Conservation (phyloP, 1,140 invertebrate species). For the Parasteatoda tepidariorum region DNA sequence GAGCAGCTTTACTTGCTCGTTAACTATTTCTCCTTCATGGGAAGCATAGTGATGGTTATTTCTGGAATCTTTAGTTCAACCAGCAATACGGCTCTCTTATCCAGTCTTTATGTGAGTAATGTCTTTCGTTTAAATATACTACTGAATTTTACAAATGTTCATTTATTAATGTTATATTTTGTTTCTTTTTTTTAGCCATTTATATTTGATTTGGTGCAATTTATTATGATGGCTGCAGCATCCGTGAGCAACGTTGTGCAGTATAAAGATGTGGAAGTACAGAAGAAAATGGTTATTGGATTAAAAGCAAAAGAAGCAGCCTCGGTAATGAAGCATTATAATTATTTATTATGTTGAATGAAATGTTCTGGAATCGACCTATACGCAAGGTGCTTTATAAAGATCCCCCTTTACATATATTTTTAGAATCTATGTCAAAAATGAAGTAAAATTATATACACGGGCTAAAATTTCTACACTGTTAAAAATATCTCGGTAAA, state of each 20-base stretch:
- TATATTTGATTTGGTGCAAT: constrained; percentile 17
- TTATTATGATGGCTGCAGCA: background rate
- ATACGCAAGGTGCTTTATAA: no score
- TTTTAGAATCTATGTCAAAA: no score
- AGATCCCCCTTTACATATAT: no score
- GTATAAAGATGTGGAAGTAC: background rate
- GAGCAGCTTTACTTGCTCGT: background rate
- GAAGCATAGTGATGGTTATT: background rate
- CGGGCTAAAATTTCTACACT: no score
- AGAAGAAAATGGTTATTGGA: background rate
- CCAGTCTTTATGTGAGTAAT: constrained; percentile 28
- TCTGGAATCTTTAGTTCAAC: background rate
- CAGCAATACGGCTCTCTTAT: constrained; percentile 17
- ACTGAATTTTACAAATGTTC: background rate
- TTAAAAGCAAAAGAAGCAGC: background rate
- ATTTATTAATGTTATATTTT: background rate
- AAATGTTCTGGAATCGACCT: no score
- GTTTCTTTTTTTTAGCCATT: constrained; percentile 6
- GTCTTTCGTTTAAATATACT: background rate
- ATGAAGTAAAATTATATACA: no score
- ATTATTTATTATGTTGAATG: no score
- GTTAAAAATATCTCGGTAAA: no score
- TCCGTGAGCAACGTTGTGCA: background rate
- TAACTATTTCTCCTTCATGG: constrained; percentile 1
- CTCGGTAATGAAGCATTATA: no score